A percentile compares a stretch with the other conserved stretches of the same genome.
Evolutionary conservation across 2,888 invertebrate species (phyloP).

Genomic region (Halocaridina rubra): DNA sequence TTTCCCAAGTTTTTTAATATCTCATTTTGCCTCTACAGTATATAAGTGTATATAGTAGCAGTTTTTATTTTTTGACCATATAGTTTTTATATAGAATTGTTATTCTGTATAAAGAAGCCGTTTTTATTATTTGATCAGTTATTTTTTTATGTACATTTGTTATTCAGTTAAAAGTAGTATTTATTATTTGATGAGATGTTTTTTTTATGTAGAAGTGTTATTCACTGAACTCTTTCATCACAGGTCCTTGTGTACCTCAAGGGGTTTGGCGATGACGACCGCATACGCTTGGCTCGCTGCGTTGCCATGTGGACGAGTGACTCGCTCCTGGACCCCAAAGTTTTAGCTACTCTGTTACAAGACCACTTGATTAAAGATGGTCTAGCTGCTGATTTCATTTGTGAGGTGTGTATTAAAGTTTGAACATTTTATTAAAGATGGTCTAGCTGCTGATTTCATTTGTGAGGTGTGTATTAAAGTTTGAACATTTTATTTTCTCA

Average conservation of each 20-base stretch:
- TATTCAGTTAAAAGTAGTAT: no score
- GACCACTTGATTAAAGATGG: slow-evolving; percentile 95
- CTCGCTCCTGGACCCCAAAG: slow-evolving; percentile 89
- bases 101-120: no score
- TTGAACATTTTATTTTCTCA: neutral
- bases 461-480: slow-evolving; percentile 76
- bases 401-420: slow-evolving; percentile 76
- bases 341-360: slow-evolving; percentile 73
- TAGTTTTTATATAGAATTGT: no score
- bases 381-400: slow-evolving; percentile 92
- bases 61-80: no score
- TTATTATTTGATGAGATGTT: no score
- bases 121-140: no score
- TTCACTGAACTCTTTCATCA: no score
- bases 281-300: slow-evolving; percentile 93
- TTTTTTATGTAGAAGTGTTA: no score
- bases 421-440: slow-evolving; percentile 93
- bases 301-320: slow-evolving; percentile 94
- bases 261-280: slow-evolving; percentile 74
- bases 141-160: no score
- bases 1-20: no score
- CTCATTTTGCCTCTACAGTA: no score
- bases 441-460: slow-evolving; percentile 93
- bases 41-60: no score
- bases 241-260: slow-evolving; percentile 62